Base-by-base conservation (phyloP, 2,113 vertebrate species). In the Xenopus tropicalis region DNA sequence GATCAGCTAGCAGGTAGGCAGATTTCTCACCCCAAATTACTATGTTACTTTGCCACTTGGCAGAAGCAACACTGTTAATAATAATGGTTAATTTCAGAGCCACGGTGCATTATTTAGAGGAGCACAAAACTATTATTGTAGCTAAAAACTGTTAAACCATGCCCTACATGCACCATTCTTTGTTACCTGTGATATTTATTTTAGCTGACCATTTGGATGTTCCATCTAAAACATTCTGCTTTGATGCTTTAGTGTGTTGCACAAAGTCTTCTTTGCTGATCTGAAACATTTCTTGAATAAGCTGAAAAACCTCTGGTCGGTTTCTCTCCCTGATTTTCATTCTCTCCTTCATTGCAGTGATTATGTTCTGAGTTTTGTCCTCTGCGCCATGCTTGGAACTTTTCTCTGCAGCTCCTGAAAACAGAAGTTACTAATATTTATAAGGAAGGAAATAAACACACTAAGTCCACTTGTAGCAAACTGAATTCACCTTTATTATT, bases 161-260 rank as follows among this genome's bases (percentile, higher is more conserved):
- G 29, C 6, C 29, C 10, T 8, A 37, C 2, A 37, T 9, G 6
- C 5, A 8, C 6, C 4, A 48, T 48, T 48, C 16, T 4, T 48
- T 17, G 5, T 85, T 73, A 98, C 97, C 97, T 87, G 94, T 99
- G 78, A 99, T 98, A 78, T 88, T 96, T 84, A 99, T 90, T 87
- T 99, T 99, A 72, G 97, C 96, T 1, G 96, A 99, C 97, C 97
- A 99, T 79, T 99, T 99, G 22, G 97, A 99, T 3, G 96, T 99
- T 66, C 97, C 97, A 21, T 98, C 96, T 62, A 99, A 83, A 62
- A 99, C 95, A 29, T 91, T 95, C 82, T 98, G 96, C 71, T 98
- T 99, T 81, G 96, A 96, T 0, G 91, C 91, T 81, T 97, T 98
- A 68, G 95, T 89, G 57, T 97, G 93, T 16, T 88, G 88, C 29